Base-by-base conservation (phyloP, 2,888 invertebrate species). In the Lycia hirtaria region DNA sequence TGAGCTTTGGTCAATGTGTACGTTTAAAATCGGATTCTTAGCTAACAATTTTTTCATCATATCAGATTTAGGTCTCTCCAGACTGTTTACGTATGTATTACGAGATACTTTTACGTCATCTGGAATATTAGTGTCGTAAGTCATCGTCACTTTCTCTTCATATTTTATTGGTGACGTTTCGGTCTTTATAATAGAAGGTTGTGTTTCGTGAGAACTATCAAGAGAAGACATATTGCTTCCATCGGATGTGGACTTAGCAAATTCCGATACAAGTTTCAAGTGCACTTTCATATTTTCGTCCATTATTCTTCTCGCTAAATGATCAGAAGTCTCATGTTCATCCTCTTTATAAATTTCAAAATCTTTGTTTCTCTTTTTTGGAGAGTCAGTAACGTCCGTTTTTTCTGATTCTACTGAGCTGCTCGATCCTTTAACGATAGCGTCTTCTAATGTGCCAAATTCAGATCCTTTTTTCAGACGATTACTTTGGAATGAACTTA, bases 381-480 rank as follows among this genome's bases (percentile, higher is more conserved):
- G 47, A 19, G 56, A 54, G 54, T 81, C 83, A 19, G 77, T 75
- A 37, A 83, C 78, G 41, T 88, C 86, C 10, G 67, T 72, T 62
- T 82, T 82, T 1, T 92, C 93, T 0, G 87, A 85, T 15, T 92
- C 91, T 19, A 92, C 79, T 32, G 92, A 92, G 67, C 89, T 88
- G 38, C 76, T 87, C 0, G 92, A 92, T 3, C 88, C 90, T 72
- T 93, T 94, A 60, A 95, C 93, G 20, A 95, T 94, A n/a, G 95
- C 96, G 70, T 96, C 96, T 80, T 96, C 95, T 64, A 96, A 87
- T 63, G 94, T 96, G 2, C 95, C 96, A 93, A 96, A 96, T 71
- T 96, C 95, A 3, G 94, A 95, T 0, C 93, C 95, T 73, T 96
- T 96, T 78, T 96, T 96, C 52, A 96, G 78, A 44, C 95, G 92